phyloP scores from a whole-genome alignment of 2,113 vertebrate genomes.

The Alexandromys fortis region DNA sequence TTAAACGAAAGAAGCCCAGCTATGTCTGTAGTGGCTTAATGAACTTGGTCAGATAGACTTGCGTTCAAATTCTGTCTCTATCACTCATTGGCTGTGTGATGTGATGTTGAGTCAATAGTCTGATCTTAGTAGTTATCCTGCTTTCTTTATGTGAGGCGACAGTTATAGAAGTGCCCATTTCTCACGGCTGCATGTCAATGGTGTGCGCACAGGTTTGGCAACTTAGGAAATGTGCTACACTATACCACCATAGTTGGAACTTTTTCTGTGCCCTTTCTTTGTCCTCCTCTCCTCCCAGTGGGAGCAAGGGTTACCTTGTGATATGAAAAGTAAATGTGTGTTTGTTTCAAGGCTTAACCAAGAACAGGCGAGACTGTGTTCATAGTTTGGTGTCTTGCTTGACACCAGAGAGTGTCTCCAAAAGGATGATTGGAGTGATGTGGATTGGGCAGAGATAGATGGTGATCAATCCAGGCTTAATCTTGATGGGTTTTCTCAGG shows the following conservation, averaged over 20 bases:
- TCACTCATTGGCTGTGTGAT: background rate
- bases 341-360: background rate
- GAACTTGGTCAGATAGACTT: background rate
- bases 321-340: background rate
- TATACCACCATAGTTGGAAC: background rate
- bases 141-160: background rate
- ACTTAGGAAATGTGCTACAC: background rate
- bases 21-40: background rate
- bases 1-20: background rate
- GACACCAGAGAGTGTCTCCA: background rate
- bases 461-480: background rate
- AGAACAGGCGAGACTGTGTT: background rate
- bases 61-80: background rate
- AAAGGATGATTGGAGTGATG: background rate
- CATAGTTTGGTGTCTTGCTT: background rate
- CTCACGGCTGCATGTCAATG: too few species aligned
- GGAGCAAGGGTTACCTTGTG: background rate
- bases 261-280: background rate
- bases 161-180: accelerated
- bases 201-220: background rate
- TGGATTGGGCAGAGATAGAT: background rate
- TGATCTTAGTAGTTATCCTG: background rate
- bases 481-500: background rate
- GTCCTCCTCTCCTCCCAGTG: background rate
- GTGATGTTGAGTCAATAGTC: background rate